phyloP scores from a whole-genome alignment of 2,888 invertebrate genomes.

The Drosophila pseudotalamancana region DNA sequence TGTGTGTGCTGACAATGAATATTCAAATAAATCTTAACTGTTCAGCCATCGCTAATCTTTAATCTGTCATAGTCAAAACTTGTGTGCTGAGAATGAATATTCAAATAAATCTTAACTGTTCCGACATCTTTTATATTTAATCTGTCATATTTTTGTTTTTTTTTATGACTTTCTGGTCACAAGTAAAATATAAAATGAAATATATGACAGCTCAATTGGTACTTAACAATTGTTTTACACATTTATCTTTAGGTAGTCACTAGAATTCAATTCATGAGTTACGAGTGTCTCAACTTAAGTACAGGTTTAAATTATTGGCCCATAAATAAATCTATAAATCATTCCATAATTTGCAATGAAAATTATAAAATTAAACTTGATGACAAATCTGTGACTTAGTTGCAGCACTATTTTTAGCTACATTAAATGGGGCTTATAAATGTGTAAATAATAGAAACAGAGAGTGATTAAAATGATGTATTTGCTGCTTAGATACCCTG shows the following conservation, averaged over 20 bases:
- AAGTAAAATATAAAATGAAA: neutral
- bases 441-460: too few species aligned
- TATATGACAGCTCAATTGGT: too few species aligned
- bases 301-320: neutral
- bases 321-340: constrained; percentile 26
- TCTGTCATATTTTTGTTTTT: too few species aligned
- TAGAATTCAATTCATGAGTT: neutral
- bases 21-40: too few species aligned
- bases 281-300: neutral
- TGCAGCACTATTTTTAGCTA: neutral
- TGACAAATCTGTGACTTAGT: constrained; percentile 25
- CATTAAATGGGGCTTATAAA: neutral
- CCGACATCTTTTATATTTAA: neutral
- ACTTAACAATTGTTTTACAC: neutral
- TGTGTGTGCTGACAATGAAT: too few species aligned
- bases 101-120: neutral
- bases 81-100: too few species aligned
- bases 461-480: neutral
- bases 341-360: neutral
- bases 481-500: neutral
- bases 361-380: constrained; percentile 17
- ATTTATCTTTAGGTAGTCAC: neutral
- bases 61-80: too few species aligned
- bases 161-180: neutral
- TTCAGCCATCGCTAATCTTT: too few species aligned